A percentile compares a stretch with the other conserved stretches of the same genome.
Evolutionary conservation across 1,140 invertebrate genomes (phyloP).

Genomic region (Formica selysi): DNA sequence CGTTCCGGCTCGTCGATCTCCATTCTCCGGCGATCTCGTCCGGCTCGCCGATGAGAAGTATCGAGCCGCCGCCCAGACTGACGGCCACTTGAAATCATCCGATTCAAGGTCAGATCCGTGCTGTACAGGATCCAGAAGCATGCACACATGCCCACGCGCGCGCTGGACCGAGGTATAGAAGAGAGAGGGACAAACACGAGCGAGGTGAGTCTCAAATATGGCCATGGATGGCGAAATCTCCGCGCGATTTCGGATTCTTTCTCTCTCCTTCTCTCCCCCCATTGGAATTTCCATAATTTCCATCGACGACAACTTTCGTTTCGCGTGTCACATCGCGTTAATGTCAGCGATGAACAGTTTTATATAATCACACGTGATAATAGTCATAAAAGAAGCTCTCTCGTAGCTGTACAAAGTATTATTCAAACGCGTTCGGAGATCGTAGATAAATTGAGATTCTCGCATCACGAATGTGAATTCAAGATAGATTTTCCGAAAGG

Average conservation of each 20-base stretch:
- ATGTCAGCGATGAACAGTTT: slow-evolving; percentile 11
- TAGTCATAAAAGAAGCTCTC: not conserved
- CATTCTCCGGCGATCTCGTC: slow-evolving; percentile 46
- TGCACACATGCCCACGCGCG: slow-evolving; percentile 12
- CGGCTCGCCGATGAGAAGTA: slow-evolving; percentile 80
- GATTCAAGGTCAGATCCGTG: slow-evolving; percentile 78
- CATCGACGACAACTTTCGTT: slow-evolving; percentile 46
- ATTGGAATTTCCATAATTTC: not conserved
- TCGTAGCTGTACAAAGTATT: not conserved
- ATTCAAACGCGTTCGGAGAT: not conserved
- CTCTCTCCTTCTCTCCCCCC: not conserved
- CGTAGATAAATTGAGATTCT: not conserved
- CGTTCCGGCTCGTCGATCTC: slow-evolving; percentile 13
- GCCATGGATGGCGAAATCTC: slow-evolving; percentile 23
- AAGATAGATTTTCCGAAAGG: not conserved
- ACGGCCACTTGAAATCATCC: slow-evolving; percentile 85
- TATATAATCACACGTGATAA: not conserved
- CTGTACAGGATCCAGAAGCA: not conserved
- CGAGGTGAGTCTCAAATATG: slow-evolving; percentile 41
- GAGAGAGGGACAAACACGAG: not conserved
- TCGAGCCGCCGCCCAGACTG: slow-evolving; percentile 84
- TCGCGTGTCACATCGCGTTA: not conserved
- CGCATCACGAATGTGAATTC: not conserved
- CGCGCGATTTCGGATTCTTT: slow-evolving; percentile 25
- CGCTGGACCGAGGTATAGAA: not conserved